Percentiles rank a stretch among this genome's conserved stretches.
phyloP scores from a whole-genome alignment of 2,888 invertebrate genomes.

The Rhopalosiphum nymphaeae region DNA sequence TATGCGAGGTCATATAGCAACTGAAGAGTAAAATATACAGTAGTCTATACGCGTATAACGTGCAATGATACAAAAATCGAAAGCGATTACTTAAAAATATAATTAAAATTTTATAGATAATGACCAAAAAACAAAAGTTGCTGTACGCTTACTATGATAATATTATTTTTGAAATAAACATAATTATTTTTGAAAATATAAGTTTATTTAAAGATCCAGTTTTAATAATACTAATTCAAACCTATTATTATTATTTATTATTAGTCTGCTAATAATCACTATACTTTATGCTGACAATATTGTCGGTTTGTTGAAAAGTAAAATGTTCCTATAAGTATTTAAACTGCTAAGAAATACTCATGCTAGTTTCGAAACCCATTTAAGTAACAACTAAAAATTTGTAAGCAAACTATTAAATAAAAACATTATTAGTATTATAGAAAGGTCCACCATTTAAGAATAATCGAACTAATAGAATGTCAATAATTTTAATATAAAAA shows the following conservation, averaged over 20 bases:
- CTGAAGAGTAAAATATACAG: not conserved
- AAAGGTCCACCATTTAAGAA: not conserved
- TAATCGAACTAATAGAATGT: not conserved
- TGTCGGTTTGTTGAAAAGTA: not conserved
- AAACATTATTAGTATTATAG: not conserved
- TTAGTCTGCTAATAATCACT: not conserved
- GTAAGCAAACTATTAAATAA: constrained; percentile 11
- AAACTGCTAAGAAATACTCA: not conserved
- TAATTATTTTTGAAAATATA: not conserved
- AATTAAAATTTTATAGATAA: not conserved
- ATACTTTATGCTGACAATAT: not conserved
- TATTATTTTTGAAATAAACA: not conserved
- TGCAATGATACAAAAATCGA: too few relatives aligned
- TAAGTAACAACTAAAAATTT: not conserved
- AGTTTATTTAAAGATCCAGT: not conserved
- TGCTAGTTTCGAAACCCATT: not conserved
- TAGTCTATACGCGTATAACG: not conserved
- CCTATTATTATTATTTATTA: not conserved
- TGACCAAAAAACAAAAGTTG: not conserved
- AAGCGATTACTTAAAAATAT: not conserved
- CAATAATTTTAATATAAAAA: constrained; percentile 9
- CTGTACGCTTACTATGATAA: not conserved
- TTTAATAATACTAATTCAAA: not conserved
- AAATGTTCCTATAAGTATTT: not conserved
- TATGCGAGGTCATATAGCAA: constrained; percentile 1